phyloP scores from a whole-genome alignment of 2,888 invertebrate species.

The Melanotus villosus region DNA sequence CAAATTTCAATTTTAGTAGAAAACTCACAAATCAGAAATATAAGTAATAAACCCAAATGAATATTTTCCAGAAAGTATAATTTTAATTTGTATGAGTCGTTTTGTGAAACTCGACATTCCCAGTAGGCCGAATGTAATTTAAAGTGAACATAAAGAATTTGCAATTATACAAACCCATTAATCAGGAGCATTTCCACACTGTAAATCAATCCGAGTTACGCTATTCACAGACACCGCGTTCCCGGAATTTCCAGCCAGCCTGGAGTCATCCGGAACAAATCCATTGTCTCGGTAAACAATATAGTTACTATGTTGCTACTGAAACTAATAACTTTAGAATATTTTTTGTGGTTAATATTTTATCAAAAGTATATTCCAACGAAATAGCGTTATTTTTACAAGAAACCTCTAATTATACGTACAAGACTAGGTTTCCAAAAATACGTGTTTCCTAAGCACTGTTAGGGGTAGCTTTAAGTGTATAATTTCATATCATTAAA shows the following conservation, averaged over 20 bases:
- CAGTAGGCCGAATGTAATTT: slow-evolving; percentile 44
- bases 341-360: not conserved
- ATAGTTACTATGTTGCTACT: slow-evolving; percentile 34
- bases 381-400: not conserved
- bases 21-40: too few species aligned
- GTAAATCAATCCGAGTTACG: slow-evolving; percentile 67
- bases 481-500: too few species aligned
- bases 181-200: slow-evolving; percentile 65
- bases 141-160: slow-evolving; percentile 65
- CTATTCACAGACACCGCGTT: slow-evolving; percentile 63
- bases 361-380: not conserved
- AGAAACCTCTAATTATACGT: too few species aligned
- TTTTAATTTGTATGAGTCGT: too few species aligned
- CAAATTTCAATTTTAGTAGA: too few species aligned
- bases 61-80: too few species aligned
- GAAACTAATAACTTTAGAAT: not conserved
- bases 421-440: too few species aligned
- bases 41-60: too few species aligned
- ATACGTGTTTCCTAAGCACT: too few species aligned
- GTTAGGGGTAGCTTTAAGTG: too few species aligned
- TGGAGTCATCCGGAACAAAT: slow-evolving; percentile 58
- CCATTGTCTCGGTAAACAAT: slow-evolving; percentile 58
- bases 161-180: slow-evolving; percentile 66
- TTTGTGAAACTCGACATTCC: not conserved
- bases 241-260: slow-evolving; percentile 63